Evolutionary conservation across 53 echinoderm and acorn worm species (phyloP), one percentile per base, ranked within the genome.

Genomic region (Luidia sarsii): DNA sequence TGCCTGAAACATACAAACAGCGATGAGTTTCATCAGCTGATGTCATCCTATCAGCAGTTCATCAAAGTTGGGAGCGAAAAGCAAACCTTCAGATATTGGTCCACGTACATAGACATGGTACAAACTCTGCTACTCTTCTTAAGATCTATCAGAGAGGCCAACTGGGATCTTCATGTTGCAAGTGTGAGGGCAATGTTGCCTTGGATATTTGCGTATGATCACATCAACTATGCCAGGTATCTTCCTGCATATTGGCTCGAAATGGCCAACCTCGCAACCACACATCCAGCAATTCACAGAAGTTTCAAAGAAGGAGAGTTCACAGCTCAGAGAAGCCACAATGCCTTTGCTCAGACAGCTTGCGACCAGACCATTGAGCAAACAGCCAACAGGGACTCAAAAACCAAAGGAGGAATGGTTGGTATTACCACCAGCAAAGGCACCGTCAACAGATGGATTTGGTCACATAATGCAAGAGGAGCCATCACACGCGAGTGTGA

Each of bases 401-500:
- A 87, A 65, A 83, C 84, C 27, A 53, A 11, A 22, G 89, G 79
- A 2, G 75, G 84, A 7, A 77, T 83, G 27, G 59, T 15, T 57
- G 46, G 67, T n/a, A 35, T 84, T 41, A 68, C 69, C 6, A 24
- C 66, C 16, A 79, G 80, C 20, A 65, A 16, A 39, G 80, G 75
- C 14, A 80, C 85, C 27, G 50, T 37, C n/a, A 54, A 80, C 18
- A 18, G 80, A 36, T 89, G 85, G 89, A 71, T 80, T 10, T 16
- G 33, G 33, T 54, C 85, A 45, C 85, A 85, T 7, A 71, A 57
- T 15, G 80, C 80, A 36, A 62, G 85, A 39, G 65, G 64, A 15
- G 89, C 85, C n/a, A 63, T 85, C 30, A 65, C 89, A 33, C 68
- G 85, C 33, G 39, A 85, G 51, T 89, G 81, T 71, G 89, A 89